Percentiles rank a stretch among this genome's conserved stretches.
Conservation (phyloP, 2,797 vertebrate species). For the Odontamblyopus rebecca region DNA sequence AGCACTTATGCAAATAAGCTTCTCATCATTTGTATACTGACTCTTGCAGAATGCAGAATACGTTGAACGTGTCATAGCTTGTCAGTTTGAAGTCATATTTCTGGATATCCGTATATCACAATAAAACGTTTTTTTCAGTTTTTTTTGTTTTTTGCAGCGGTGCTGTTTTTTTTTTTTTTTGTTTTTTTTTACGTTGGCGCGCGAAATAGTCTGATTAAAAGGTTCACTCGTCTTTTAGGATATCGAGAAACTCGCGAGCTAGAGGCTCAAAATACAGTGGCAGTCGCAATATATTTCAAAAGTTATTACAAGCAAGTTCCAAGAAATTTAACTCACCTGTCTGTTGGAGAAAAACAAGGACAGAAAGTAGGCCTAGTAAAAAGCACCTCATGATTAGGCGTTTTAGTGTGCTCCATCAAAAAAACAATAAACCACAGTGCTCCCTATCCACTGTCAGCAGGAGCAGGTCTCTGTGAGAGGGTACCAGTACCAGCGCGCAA, state of each 20-base stretch:
- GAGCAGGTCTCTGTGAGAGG: conserved; percentile 12
- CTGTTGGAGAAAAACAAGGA: conserved; percentile 52
- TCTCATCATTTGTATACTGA: conserved; percentile 9
- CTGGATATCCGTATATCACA: neutral
- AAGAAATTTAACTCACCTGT: conserved; percentile 61
- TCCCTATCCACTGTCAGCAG: conserved; percentile 18
- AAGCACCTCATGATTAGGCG: conserved; percentile 59
- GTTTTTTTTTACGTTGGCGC: neutral
- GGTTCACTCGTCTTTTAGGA: neutral
- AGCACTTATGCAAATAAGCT: conserved; percentile 50
- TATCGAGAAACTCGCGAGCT: neutral
- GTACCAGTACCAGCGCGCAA: conserved; percentile 29
- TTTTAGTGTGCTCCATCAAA: conserved; percentile 39
- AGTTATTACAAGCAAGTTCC: neutral
- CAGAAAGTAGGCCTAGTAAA: conserved; percentile 51
- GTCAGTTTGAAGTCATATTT: neutral
- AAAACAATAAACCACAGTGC: conserved; percentile 38
- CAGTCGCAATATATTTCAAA: neutral
- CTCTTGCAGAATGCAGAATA: neutral
- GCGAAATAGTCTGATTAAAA: too few species aligned
- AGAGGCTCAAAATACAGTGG: neutral
- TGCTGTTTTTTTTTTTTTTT: neutral
- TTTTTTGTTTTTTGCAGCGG: neutral
- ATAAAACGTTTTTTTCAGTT: neutral
- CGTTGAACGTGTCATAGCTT: neutral